Evolutionary conservation across 92 coral and sea anemone genomes (phyloP).

Genomic region (Parazoanthus darwini): DNA sequence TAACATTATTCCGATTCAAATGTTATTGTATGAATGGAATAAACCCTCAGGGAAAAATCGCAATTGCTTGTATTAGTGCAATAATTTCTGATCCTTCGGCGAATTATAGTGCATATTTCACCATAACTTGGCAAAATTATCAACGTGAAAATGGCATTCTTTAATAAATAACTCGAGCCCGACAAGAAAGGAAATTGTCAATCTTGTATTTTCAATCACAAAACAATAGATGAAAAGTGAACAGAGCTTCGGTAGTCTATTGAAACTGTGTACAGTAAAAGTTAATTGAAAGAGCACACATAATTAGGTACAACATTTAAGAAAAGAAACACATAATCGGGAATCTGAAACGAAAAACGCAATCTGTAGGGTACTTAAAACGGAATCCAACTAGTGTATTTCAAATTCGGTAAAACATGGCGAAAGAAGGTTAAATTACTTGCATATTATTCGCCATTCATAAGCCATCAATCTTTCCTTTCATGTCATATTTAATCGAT

Average conservation of each 20-base stretch:
- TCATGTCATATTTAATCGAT: background rate
- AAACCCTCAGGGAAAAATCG: background rate
- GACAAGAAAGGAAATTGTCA: background rate
- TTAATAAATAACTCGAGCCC: background rate
- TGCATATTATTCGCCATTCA: background rate
- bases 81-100: background rate
- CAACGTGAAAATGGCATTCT: background rate
- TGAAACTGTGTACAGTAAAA: background rate
- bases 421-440: background rate
- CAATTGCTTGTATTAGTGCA: background rate
- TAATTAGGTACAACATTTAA: background rate
- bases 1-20: background rate
- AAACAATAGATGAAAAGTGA: background rate
- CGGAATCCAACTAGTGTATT: background rate
- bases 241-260: background rate
- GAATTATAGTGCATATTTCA: background rate
- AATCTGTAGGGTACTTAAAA: background rate
- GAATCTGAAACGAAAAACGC: background rate
- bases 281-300: background rate
- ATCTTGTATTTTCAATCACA: background rate
- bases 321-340: background rate
- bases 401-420: slow-evolving; percentile 7
- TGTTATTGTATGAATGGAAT: background rate
- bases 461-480: slow-evolving; percentile 15
- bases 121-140: background rate